Evolutionary conservation across 37 sponge, comb jelly and placozoan genomes (phyloP), one percentile per base, ranked within the genome.

Genomic region (Ephydatia muelleri): DNA sequence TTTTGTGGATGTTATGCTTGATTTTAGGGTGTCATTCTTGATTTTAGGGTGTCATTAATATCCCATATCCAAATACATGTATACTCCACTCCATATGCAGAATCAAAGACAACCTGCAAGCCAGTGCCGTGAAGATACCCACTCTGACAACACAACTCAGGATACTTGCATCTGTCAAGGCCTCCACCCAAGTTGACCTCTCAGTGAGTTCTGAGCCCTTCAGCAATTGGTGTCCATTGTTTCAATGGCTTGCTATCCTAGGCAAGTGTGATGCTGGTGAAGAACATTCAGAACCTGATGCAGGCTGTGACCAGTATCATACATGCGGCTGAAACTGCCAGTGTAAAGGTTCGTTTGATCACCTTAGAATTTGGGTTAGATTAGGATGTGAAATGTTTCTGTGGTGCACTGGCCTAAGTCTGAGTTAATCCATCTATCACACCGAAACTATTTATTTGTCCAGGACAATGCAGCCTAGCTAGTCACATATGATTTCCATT

Each of bases 251-350:
- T n/a, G n/a, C n/a, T n/a, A n/a, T n/a, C n/a, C n/a, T 48, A 95
- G 96, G 95, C 95, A 70, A 91, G 95, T 37, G 75, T 90, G 30
- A 92, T 92, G 91, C 80, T 97, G 25, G 91, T 89, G 27, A 94
- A 95, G 84, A 97, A 97, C 84, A 91, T 95, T 48, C 84, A 95
- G 68, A 97, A 97, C 68, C 82, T 97, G 73, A 95, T 95, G 90
- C 82, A 92, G 70, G 93, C 91, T 73, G 97, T 97, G 48, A 87
- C 83, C 69, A 93, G 90, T 77, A 86, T 93, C 36, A 86, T 95
- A 26, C 73, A 85, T 65, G 97, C 93, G 29, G 93, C 97, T 9
- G 96, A 97, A 38, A 79, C 95, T 38, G 96, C 97, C 36, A 95
- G 95, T 69, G 87, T 97, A 72, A 97, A 97, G 86, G 97, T 93